phyloP scores from a whole-genome alignment of 2,797 vertebrate genomes.

The Molothrus aeneus region DNA sequence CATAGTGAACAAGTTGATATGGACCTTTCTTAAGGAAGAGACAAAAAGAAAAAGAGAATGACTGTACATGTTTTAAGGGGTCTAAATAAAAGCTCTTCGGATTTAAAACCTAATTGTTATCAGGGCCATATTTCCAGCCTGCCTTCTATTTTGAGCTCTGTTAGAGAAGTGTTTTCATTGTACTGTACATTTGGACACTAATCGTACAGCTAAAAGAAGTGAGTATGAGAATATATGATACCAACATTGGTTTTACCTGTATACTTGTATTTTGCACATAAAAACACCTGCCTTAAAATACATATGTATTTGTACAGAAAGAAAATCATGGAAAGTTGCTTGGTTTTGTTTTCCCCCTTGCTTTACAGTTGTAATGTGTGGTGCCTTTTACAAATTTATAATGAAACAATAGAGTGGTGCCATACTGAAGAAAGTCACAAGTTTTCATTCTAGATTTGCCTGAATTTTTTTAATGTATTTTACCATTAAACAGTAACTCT shows the following conservation, averaged over 20 bases:
- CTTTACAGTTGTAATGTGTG: conserved; percentile 87
- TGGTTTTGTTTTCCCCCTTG: conserved; percentile 74
- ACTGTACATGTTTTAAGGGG: conserved; percentile 54
- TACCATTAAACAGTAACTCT: conserved; percentile 71
- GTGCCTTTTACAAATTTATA: conserved; percentile 88
- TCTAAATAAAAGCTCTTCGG: conserved; percentile 57
- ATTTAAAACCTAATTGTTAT: conserved; percentile 64
- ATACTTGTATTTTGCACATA: conserved; percentile 86
- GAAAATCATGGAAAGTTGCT: conserved; percentile 69
- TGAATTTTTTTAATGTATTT: conserved; percentile 74
- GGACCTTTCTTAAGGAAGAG: conserved; percentile 97
- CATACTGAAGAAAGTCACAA: conserved; percentile 64
- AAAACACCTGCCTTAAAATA: conserved; percentile 90
- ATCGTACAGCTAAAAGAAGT: conserved; percentile 68
- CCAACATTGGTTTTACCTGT: conserved; percentile 73
- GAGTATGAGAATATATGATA: conserved; percentile 67
- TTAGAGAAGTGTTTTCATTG: conserved; percentile 75
- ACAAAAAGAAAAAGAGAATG: conserved; percentile 84
- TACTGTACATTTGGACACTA: conserved; percentile 72
- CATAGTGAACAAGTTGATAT: conserved; percentile 96
- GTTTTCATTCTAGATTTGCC: conserved; percentile 66
- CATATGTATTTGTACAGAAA: conserved; percentile 83
- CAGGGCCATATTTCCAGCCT: conserved; percentile 65
- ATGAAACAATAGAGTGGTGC: conserved; percentile 71
- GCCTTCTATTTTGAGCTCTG: conserved; percentile 74